Evolutionary conservation across 2,888 invertebrate genomes (phyloP).

Genomic region (Onchidella celtica): DNA sequence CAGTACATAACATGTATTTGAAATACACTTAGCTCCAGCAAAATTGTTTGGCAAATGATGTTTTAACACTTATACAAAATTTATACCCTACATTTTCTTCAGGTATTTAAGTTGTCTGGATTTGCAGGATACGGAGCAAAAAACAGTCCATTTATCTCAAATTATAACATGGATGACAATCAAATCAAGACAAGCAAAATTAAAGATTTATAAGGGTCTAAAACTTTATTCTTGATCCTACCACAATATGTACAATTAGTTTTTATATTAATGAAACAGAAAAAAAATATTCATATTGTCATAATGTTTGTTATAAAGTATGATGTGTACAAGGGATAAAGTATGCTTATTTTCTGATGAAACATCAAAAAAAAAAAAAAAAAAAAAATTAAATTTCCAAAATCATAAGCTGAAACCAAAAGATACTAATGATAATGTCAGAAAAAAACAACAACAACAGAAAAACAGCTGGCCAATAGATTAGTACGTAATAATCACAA

Average conservation of each 20-base stretch:
- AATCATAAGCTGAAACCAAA: background rate
- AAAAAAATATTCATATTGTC: background rate
- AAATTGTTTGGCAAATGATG: no score
- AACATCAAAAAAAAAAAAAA: background rate
- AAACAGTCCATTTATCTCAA: no score
- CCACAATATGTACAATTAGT: conserved; percentile 21
- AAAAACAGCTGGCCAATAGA: no score
- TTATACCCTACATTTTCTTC: no score
- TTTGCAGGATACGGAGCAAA: no score
- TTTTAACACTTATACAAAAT: no score
- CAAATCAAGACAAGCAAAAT: background rate
- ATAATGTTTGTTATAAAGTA: background rate
- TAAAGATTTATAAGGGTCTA: background rate
- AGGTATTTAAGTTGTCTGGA: no score
- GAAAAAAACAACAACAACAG: no score
- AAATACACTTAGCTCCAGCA: no score
- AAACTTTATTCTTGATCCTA: conserved; percentile 2
- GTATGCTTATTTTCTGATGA: background rate
- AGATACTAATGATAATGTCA: background rate
- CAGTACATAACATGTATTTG: no score
- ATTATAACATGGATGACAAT: background rate
- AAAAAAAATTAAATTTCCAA: background rate
- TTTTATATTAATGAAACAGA: background rate
- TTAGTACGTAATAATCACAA: no score
- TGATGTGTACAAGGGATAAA: background rate